phyloP scores from a whole-genome alignment of 2,888 invertebrate species.

The Amphiduros pacificus region DNA sequence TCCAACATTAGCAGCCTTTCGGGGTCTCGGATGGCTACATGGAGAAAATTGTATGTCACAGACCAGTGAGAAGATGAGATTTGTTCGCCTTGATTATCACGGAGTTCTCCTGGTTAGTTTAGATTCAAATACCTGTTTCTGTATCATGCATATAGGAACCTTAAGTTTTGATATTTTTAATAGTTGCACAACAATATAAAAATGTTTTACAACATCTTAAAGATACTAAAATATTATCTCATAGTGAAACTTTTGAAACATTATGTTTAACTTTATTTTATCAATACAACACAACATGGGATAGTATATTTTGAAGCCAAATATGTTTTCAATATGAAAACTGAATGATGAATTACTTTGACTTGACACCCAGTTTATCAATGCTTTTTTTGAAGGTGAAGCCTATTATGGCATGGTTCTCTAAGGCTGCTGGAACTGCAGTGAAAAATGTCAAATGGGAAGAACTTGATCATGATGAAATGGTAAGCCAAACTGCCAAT shows the following conservation, averaged over 20 bases:
- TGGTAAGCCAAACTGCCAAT: too few species aligned
- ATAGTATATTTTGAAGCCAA: too few species aligned
- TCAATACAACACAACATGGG: too few species aligned
- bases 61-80: constrained; percentile 22
- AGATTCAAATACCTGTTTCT: too few species aligned
- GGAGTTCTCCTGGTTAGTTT: constrained; percentile 40
- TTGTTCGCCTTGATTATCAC: constrained; percentile 42
- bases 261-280: too few species aligned
- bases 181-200: too few species aligned
- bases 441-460: constrained; percentile 1
- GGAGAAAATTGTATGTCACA: constrained; percentile 32
- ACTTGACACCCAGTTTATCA: not conserved
- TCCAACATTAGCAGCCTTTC: constrained; percentile 42
- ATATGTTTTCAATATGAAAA: too few species aligned
- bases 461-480: not conserved
- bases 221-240: too few species aligned
- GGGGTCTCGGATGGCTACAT: constrained; percentile 42
- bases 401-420: constrained; percentile 15
- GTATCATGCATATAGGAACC: too few species aligned
- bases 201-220: too few species aligned
- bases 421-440: constrained; percentile 7
- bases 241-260: too few species aligned
- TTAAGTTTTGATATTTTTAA: too few species aligned
- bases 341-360: not conserved
- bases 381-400: not conserved